Percentiles rank a stretch among this genome's conserved stretches.
Evolutionary conservation across 2,797 vertebrate genomes (phyloP).

Genomic region (Cossypha caffra): DNA sequence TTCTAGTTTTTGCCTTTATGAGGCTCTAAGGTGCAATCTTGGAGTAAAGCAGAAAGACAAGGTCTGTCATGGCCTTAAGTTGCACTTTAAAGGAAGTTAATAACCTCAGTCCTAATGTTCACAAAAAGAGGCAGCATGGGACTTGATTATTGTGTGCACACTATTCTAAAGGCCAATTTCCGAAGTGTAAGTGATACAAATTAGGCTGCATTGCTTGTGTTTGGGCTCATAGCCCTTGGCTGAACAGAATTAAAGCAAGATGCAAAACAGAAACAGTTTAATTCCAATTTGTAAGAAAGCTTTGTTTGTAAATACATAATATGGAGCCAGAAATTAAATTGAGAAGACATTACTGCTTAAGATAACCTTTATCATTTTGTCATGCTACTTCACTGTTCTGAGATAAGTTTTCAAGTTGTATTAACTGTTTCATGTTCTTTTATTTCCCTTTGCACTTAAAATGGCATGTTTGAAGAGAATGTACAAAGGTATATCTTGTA

Average conservation of each 20-base stretch:
- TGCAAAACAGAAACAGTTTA: conserved; percentile 36
- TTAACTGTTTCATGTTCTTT: conserved; percentile 35
- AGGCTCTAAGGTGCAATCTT: neutral
- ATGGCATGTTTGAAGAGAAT: conserved; percentile 22
- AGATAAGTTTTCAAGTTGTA: neutral
- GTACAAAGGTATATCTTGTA: conserved; percentile 47
- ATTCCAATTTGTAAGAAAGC: conserved; percentile 10
- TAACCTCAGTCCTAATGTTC: neutral
- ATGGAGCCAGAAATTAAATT: conserved; percentile 29
- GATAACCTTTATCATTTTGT: conserved; percentile 1
- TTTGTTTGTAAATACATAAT: neutral
- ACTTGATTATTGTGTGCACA: neutral
- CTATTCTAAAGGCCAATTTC: conserved; percentile 9
- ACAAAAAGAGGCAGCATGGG: neutral
- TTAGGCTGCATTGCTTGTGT: neutral
- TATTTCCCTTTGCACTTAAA: conserved; percentile 6
- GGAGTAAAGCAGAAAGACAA: neutral
- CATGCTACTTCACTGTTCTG: neutral
- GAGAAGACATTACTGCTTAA: neutral
- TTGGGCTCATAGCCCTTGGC: neutral
- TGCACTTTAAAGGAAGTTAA: neutral
- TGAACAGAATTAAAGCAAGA: conserved; percentile 5
- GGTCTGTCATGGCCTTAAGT: neutral
- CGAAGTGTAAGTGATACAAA: neutral
- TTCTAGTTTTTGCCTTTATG: neutral